These are phyloP conservation scores for Penaeus chinensis DNA, from an alignment of 1,140 invertebrate genomes.

Conservation along the genomic window DNA sequence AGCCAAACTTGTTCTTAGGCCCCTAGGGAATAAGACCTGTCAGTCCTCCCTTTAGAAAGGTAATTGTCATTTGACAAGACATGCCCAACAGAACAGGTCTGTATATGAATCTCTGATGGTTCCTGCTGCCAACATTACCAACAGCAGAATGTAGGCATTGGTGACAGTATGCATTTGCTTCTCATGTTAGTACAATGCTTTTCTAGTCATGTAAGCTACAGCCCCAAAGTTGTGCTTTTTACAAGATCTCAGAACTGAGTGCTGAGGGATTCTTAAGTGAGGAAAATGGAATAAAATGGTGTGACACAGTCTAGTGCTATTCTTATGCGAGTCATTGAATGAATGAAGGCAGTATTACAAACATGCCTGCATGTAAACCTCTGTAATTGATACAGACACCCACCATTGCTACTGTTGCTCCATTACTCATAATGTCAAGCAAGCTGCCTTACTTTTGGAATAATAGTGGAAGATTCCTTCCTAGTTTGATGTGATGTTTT, in stretches of 20 bases:
- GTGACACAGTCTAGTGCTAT: too few species aligned
- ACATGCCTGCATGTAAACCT: constrained; percentile 16
- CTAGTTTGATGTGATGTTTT: constrained; percentile 49
- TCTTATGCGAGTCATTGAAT: neutral
- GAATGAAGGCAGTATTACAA: constrained; percentile 8
- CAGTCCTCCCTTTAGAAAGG: too few species aligned
- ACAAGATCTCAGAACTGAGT: constrained; percentile 16
- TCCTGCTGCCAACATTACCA: too few species aligned
- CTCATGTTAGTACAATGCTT: constrained; percentile 45
- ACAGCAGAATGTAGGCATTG: too few species aligned
- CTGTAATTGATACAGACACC: constrained; percentile 8
- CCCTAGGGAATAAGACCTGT: too few species aligned
- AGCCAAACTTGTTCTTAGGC: neutral
- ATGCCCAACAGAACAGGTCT: too few species aligned
- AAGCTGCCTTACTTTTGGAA: constrained; percentile 55
- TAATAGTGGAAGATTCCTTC: constrained; percentile 51
- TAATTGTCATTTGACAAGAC: too few species aligned
- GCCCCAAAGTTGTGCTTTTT: constrained; percentile 34
- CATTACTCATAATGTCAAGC: constrained; percentile 51
- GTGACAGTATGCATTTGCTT: constrained; percentile 28
- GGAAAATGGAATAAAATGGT: too few species aligned
- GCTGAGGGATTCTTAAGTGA: neutral
- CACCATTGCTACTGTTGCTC: constrained; percentile 42
- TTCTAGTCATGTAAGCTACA: constrained; percentile 45
- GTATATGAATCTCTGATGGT: too few species aligned